Evolutionary conservation across 2,888 invertebrate genomes (phyloP), one percentile per base, ranked within the genome.

Genomic region (Stenotaenia linearis): DNA sequence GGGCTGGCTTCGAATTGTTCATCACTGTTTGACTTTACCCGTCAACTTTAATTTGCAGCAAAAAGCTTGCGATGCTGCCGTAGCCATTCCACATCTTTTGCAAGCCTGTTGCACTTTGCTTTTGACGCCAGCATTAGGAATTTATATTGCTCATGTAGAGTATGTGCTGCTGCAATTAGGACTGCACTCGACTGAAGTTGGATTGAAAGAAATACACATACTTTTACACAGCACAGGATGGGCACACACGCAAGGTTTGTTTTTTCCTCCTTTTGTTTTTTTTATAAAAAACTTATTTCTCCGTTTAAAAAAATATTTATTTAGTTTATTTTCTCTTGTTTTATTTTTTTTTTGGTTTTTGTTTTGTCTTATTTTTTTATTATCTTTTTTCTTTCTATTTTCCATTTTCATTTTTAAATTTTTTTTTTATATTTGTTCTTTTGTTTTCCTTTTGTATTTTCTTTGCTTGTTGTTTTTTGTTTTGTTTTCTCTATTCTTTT

Each of bases 1-100:
- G 85, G 93, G 94, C 81, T 96, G 96, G 96, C 89, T 95, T 82
- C 89, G 92, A 81, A 90, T 96, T 81, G 88, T 96, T 69, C 91
- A 94, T 82, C 92, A 93, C 84, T 94, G 94, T 84, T 90, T 94
- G 81, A 83, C 82, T 1, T 88, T 91, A 25, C 87, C 90, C 3
- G 83, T 82, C 18, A 80, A 79, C 21, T 69, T 76, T 18, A 45
- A 30, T 7, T 40, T 80, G 10, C 79, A 79, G 75, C 35, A 76
- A 23, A 32, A 50, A 15, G 79, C 81, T 77, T 74, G 83, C 21
- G 88, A 89, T 77, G 89, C 90, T n/a, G 91, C 92, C 0, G 90
- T 92, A 0, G 88, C 89, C 30, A 91, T 91, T 76, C 89, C 90
- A 0, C 90, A 91, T 81, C 89, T 93, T 77, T 86, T 93, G 30